Evolutionary conservation across 1,140 invertebrate species (phyloP), one percentile per base, ranked within the genome.

Genomic region (Apis dorsata): DNA sequence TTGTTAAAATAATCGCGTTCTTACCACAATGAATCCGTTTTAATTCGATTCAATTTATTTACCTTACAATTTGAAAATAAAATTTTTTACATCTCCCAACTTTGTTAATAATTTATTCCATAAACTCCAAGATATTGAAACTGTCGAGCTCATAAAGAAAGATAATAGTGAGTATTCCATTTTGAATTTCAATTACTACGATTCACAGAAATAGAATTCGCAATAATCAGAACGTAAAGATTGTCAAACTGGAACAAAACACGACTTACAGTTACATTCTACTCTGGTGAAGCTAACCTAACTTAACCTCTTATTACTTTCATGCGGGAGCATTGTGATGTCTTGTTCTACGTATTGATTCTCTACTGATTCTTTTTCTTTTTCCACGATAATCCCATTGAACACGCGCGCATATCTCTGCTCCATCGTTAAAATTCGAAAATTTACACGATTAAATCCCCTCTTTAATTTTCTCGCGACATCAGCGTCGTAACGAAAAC

Each of bases 1-100:
- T 77, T 68, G 51, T 86, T 74, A 86, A 85, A 69, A 53, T 73
- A 57, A 57, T 73, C 59, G 72, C n/a, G n/a, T 76, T 85, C 78
- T 73, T 68, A 60, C 62, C 21, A 15, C 13, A 53, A 15, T 44
- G 55, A 63, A 51, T 53, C 24, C 34, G 12, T 57, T 13, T 53
- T 24, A 19, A 80, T 34, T 34, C 78, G 19, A 73, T 55, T 34
- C 17, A 28, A 69, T 70, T 69, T 70, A 62, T 49, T 24, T 12
- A 19, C 15, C 19, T n/a, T 57, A 12, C 59, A 8, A 44, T 49
- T 24, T n/a, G 21, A 17, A 17, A 19, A n/a, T 19, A 19, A 12
- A 12, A 19, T 34, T 34, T n/a, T 28, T 34, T 44, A 21, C 34
- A 57, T 57, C 21, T 19, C 0, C 7, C 1, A 57, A 19, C 7